Evolutionary conservation across 2,113 vertebrate genomes (phyloP).

Genomic region (Rallus limicola): DNA sequence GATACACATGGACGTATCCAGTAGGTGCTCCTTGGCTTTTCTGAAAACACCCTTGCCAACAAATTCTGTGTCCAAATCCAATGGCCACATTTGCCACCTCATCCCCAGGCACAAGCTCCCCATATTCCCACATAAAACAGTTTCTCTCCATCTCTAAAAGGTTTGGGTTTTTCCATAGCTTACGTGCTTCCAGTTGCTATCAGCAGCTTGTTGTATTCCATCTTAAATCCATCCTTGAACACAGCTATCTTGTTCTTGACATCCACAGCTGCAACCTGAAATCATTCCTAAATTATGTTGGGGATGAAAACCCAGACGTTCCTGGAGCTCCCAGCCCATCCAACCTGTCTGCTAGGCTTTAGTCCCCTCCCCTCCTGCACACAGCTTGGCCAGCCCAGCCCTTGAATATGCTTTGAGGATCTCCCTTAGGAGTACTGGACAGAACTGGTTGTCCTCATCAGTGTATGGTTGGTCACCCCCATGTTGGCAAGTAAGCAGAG

Average conservation of each 20-base stretch:
- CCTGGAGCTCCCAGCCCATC: background rate
- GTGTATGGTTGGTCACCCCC: background rate
- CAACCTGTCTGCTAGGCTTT: background rate
- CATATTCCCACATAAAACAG: background rate
- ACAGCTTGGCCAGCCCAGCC: background rate
- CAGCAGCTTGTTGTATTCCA: conserved; percentile 95
- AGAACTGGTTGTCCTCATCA: background rate
- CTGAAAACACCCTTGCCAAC: background rate
- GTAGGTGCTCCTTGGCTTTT: background rate
- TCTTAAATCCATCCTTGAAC: conserved; percentile 92
- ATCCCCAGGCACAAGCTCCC: background rate
- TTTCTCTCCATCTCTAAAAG: background rate
- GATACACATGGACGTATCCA: background rate
- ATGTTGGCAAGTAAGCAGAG: background rate
- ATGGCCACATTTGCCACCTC: background rate
- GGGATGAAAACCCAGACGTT: background rate
- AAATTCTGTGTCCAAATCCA: background rate
- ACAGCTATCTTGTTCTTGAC: conserved; percentile 86
- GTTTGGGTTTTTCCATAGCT: background rate
- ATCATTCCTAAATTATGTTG: conserved; percentile 28
- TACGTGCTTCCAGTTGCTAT: conserved; percentile 95
- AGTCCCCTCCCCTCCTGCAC: background rate
- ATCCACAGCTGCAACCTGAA: conserved; percentile 89
- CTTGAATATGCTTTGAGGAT: background rate
- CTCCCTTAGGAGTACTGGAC: background rate